Percentiles rank a stretch among this genome's conserved stretches.
phyloP scores from a whole-genome alignment of 2,113 vertebrate species.

The Rhineura floridana region DNA sequence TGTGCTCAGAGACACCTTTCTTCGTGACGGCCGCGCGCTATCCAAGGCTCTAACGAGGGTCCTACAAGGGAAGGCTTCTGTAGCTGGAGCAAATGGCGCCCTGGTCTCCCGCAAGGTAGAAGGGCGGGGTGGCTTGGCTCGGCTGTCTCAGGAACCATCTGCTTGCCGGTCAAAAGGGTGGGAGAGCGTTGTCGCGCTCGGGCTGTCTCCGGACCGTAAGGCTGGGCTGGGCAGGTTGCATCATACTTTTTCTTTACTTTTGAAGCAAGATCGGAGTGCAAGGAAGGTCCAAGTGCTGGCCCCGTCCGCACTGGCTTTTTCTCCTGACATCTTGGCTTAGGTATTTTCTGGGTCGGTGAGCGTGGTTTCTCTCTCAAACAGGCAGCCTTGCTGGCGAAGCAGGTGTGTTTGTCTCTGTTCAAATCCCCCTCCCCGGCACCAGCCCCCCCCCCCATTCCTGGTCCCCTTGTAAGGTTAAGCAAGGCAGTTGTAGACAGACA shows the following conservation, averaged over 20 bases:
- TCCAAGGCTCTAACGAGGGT: no score
- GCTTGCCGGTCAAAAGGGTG: not conserved
- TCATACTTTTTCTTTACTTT: not conserved
- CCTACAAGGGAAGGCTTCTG: not conserved
- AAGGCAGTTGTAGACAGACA: not conserved
- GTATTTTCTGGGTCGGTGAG: not conserved
- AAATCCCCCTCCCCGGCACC: no score
- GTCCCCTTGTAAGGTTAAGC: not conserved
- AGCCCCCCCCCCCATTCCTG: not conserved
- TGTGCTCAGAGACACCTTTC: not conserved
- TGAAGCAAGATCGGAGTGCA: not conserved
- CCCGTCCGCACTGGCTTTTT: not conserved
- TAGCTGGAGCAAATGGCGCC: not conserved
- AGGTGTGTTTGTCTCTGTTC: no score
- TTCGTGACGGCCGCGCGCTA: not conserved
- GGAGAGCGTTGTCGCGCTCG: not conserved
- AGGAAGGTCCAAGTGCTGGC: not conserved
- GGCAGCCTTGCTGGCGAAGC: no score
- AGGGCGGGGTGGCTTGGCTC: not conserved
- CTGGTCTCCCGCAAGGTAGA: not conserved
- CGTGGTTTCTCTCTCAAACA: not conserved
- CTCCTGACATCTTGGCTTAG: not conserved
- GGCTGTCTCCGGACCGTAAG: not conserved
- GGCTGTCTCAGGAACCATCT: not conserved
- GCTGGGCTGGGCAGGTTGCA: not conserved